phyloP scores from a whole-genome alignment of 2,797 vertebrate genomes.

The Spinibarbus caldwelli region DNA sequence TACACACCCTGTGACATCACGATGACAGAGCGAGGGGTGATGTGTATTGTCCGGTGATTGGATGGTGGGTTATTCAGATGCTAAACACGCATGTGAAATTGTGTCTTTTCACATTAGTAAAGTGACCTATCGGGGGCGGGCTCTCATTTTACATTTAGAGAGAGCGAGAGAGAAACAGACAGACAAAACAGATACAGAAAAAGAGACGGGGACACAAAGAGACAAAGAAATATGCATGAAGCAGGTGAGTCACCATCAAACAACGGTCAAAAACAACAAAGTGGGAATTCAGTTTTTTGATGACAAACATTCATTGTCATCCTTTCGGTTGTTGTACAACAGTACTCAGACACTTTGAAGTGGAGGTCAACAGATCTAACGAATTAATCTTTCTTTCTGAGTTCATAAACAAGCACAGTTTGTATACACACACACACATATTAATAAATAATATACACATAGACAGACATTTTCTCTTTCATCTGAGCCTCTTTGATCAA shows the following conservation, averaged over 20 bases:
- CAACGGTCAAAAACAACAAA: constrained; percentile 12
- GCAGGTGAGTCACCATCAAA: constrained; percentile 36
- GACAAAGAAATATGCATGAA: constrained; percentile 35
- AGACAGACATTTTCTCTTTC: constrained; percentile 16
- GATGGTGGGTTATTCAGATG: constrained; percentile 41
- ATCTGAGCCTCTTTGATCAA: constrained; percentile 51
- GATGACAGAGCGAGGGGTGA: constrained; percentile 43
- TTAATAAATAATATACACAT: background rate
- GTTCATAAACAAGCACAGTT: constrained; percentile 1
- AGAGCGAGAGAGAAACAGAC: constrained; percentile 5
- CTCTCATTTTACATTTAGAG: constrained; percentile 44
- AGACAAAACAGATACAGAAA: constrained; percentile 38
- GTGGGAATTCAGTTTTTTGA: constrained; percentile 14
- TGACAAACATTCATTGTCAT: constrained; percentile 25
- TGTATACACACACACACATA: background rate
- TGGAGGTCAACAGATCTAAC: constrained; percentile 17
- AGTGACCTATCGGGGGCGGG: constrained; percentile 40
- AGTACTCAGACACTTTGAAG: constrained; percentile 3
- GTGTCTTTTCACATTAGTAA: constrained; percentile 57
- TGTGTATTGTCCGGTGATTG: constrained; percentile 48
- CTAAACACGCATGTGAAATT: constrained; percentile 42
- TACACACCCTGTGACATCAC: constrained; percentile 55
- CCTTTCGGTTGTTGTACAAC: background rate
- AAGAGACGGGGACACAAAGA: constrained; percentile 25
- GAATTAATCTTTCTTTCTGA: background rate